phyloP scores from a whole-genome alignment of 2,888 invertebrate genomes.

The Galerucella calmariensis region DNA sequence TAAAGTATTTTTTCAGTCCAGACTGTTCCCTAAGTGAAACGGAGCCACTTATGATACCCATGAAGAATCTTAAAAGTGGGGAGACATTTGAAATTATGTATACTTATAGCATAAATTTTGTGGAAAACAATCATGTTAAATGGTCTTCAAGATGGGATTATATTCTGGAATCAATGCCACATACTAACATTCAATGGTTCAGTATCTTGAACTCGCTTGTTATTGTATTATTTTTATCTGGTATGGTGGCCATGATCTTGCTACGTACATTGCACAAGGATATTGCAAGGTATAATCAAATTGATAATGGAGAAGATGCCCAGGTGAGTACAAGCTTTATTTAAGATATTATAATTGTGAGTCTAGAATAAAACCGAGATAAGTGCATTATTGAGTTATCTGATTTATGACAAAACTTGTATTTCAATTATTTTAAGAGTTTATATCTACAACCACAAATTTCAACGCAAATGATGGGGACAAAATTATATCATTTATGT shows the following conservation, averaged over 20 bases:
- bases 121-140: conserved; percentile 84
- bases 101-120: conserved; percentile 87
- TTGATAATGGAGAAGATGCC: conserved; percentile 87
- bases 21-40: conserved; percentile 53
- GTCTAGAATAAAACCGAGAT: too few species aligned
- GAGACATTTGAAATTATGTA: conserved; percentile 77
- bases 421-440: too few species aligned
- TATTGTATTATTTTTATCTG: conserved; percentile 95
- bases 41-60: conserved; percentile 78
- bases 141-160: conserved; percentile 99
- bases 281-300: conserved; percentile 98
- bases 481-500: too few species aligned
- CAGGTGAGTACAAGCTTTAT: conserved; percentile 75
- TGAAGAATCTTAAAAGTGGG: conserved; percentile 66
- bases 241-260: conserved; percentile 99
- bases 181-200: conserved; percentile 99
- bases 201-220: conserved; percentile 97
- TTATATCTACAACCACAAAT: too few species aligned
- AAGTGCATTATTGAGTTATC: too few species aligned
- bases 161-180: conserved; percentile 97
- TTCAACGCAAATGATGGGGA: too few species aligned
- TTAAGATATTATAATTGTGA: too few species aligned
- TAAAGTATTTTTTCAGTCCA: conserved; percentile 38
- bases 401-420: too few species aligned
- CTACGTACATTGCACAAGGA: conserved; percentile 96